These are phyloP conservation scores for Paratilapia polleni DNA, from an alignment of 2,113 vertebrate species.

Conservation along the genomic window DNA sequence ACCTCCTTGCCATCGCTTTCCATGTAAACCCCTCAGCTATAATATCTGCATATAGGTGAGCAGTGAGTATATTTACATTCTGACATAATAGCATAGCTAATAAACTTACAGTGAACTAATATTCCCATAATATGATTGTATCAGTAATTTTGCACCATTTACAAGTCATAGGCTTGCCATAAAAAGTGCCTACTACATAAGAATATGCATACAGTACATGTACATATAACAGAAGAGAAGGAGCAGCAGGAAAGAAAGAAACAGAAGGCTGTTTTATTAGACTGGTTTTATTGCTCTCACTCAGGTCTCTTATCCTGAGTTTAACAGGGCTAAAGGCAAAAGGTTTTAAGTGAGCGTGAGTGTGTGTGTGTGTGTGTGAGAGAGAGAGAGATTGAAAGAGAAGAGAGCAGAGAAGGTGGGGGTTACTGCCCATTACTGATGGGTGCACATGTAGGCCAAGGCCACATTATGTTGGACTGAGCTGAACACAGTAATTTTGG, in stretches of 20 bases:
- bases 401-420: slow-evolving; percentile 14
- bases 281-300: slow-evolving; percentile 59
- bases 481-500: not conserved
- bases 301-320: slow-evolving; percentile 69
- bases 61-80: not conserved
- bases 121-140: not conserved
- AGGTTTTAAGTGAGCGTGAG: slow-evolving; percentile 24
- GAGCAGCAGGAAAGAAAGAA: slow-evolving; percentile 23
- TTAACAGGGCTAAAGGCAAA: slow-evolving; percentile 56
- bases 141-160: not conserved
- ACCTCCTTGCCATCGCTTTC: not conserved
- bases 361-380: not conserved
- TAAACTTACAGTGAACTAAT: not conserved
- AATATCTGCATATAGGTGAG: not conserved
- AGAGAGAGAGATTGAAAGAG: not conserved
- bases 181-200: not conserved
- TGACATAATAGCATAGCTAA: not conserved
- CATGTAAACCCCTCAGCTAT: not conserved
- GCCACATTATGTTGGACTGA: slow-evolving; percentile 28
- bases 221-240: slow-evolving; percentile 14
- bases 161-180: not conserved
- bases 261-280: slow-evolving; percentile 55
- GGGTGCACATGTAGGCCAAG: slow-evolving; percentile 51
- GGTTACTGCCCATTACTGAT: slow-evolving; percentile 18
- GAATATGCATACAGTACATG: not conserved